Evolutionary conservation across 1,140 invertebrate species (phyloP).

Genomic region (Aphis craccivora): DNA sequence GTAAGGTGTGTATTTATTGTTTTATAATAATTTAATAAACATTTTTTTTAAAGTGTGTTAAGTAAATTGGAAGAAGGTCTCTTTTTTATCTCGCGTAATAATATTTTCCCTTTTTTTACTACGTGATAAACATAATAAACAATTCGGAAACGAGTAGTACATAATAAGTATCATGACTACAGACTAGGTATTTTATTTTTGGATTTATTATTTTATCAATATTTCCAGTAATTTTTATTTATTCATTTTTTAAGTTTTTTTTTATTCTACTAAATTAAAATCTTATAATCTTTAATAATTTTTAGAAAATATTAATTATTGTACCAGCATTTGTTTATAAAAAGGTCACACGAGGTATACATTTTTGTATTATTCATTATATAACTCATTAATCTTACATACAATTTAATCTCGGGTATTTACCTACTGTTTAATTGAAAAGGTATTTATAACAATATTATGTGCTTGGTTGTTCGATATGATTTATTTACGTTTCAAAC

Average conservation of each 20-base stretch:
- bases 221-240: background rate
- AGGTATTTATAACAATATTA: background rate
- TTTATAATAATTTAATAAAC: slow-evolving; percentile 9
- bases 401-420: background rate
- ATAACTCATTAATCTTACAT: background rate
- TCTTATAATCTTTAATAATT: background rate
- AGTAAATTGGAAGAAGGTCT: background rate
- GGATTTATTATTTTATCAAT: background rate
- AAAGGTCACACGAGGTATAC: background rate
- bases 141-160: background rate
- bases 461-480: background rate
- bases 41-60: background rate
- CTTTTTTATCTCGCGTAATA: background rate
- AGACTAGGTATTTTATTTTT: background rate
- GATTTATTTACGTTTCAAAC: background rate
- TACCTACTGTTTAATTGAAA: background rate
- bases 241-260: background rate
- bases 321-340: background rate
- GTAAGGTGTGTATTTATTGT: background rate
- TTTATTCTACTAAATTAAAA: background rate
- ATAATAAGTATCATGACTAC: slow-evolving; percentile 3
- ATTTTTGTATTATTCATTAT: background rate
- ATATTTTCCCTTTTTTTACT: background rate
- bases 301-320: background rate
- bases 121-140: slow-evolving; percentile 25